A percentile compares a stretch with the other conserved stretches of the same genome.
Conservation (phyloP, 1,140 invertebrate species). For the Cylas formicarius region DNA sequence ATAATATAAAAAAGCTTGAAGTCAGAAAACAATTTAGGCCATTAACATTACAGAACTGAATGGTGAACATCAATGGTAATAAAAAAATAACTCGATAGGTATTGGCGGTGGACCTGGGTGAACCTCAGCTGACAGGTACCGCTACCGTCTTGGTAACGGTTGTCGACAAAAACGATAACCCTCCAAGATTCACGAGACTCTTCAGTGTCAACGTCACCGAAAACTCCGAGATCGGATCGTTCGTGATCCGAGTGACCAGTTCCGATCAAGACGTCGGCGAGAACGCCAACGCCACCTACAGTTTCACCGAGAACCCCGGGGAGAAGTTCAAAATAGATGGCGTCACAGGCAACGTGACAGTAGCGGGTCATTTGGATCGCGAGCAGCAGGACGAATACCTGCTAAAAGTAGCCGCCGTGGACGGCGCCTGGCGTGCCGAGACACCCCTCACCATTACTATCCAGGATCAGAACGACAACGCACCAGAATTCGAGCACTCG, state of each 20-base stretch:
- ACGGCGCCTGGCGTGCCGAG: conserved; percentile 83
- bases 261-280: conserved; percentile 79
- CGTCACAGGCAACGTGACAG: conserved; percentile 83
- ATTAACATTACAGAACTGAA: no score
- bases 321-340: conserved; percentile 84
- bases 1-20: no score
- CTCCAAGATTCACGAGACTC: conserved; percentile 82
- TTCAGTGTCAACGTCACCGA: conserved; percentile 94
- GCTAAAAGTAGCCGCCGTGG: conserved; percentile 76
- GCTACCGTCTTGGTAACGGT: conserved; percentile 79
- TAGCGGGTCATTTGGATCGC: conserved; percentile 68
- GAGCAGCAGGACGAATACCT: conserved; percentile 88
- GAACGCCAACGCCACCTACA: conserved; percentile 85
- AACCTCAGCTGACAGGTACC: conserved; percentile 71
- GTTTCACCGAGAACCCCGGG: conserved; percentile 81
- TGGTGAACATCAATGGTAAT: no score
- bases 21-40: no score
- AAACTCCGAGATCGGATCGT: conserved; percentile 85
- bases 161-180: conserved; percentile 91
- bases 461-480: conserved; percentile 92
- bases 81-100: no score
- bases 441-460: conserved; percentile 87
- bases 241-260: conserved; percentile 87
- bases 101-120: no score
- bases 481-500: conserved; percentile 82